phyloP scores from a whole-genome alignment of 2,888 invertebrate genomes.

The Protodeltote pygarga region DNA sequence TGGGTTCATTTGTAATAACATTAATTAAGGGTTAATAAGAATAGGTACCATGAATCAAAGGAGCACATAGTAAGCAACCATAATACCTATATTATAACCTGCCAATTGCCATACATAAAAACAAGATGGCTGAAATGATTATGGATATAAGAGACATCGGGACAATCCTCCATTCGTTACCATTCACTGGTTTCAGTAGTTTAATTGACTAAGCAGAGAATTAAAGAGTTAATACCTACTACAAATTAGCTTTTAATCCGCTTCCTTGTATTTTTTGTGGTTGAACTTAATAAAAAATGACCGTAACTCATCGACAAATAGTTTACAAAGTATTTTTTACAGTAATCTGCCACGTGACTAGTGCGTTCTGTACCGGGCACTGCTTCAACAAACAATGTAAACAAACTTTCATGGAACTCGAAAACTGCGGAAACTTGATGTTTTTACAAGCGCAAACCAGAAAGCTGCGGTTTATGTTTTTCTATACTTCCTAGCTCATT shows the following conservation, averaged over 20 bases:
- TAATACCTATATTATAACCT: too few relatives aligned
- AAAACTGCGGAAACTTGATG: too few relatives aligned
- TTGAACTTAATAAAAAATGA: conserved; percentile 34
- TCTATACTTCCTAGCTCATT: too few relatives aligned
- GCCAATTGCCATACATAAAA: too few relatives aligned
- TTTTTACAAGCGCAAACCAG: too few relatives aligned
- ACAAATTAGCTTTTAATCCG: conserved; percentile 24
- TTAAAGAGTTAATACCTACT: conserved; percentile 18
- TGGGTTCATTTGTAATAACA: too few relatives aligned
- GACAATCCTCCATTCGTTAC: not conserved
- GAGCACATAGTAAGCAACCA: too few relatives aligned
- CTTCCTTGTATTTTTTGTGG: conserved; percentile 45
- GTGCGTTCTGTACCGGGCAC: conserved; percentile 38
- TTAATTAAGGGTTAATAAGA: too few relatives aligned
- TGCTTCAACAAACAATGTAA: conserved; percentile 38
- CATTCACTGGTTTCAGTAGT: conserved; percentile 15
- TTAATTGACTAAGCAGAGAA: conserved; percentile 17
- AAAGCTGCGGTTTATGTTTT: too few relatives aligned
- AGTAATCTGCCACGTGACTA: conserved; percentile 13
- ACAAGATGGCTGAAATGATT: conserved; percentile 1
- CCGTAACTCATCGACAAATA: conserved; percentile 33
- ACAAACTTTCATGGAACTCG: conserved; percentile 35
- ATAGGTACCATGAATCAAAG: too few relatives aligned
- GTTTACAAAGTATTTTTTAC: conserved; percentile 29
- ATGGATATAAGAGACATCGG: not conserved